Evolutionary conservation across 2,797 vertebrate genomes (phyloP).

Genomic region (Pangasius mekongensis): DNA sequence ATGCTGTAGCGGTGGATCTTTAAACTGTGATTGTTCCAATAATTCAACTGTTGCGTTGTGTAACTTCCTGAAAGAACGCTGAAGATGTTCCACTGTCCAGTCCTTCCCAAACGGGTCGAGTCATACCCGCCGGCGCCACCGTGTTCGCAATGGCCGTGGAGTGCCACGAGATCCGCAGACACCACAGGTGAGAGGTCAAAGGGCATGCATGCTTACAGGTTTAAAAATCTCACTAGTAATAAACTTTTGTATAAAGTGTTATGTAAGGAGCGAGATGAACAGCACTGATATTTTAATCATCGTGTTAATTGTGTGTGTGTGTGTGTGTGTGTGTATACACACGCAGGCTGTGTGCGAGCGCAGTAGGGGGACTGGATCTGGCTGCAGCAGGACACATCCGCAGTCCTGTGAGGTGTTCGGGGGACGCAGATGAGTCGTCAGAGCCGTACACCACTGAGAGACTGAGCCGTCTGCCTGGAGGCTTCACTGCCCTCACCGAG

Average conservation of each 20-base stretch:
- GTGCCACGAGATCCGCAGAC: constrained; percentile 88
- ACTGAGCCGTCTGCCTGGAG: constrained; percentile 87
- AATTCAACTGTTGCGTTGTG: not conserved
- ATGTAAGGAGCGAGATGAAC: not conserved
- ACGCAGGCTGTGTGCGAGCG: constrained; percentile 77
- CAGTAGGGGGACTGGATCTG: constrained; percentile 82
- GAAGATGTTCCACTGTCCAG: constrained; percentile 59
- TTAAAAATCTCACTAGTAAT: too few relatives aligned
- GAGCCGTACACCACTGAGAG: constrained; percentile 98
- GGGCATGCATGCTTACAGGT: not conserved
- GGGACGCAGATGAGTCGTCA: constrained; percentile 80
- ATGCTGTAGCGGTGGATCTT: not conserved
- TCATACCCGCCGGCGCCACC: constrained; percentile 91
- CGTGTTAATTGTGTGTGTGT: not conserved
- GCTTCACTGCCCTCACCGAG: constrained; percentile 84
- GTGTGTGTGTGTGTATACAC: not conserved
- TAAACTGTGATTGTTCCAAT: not conserved
- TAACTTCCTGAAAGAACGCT: constrained; percentile 56
- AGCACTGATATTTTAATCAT: not conserved
- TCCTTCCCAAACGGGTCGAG: constrained; percentile 79
- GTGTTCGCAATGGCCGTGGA: constrained; percentile 92
- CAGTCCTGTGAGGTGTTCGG: constrained; percentile 81
- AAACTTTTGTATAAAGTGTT: not conserved
- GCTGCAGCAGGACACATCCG: constrained; percentile 79
- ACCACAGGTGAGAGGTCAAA: constrained; percentile 83